Evolutionary conservation across 2,113 vertebrate species (phyloP).

Genomic region (Candoia aspera): DNA sequence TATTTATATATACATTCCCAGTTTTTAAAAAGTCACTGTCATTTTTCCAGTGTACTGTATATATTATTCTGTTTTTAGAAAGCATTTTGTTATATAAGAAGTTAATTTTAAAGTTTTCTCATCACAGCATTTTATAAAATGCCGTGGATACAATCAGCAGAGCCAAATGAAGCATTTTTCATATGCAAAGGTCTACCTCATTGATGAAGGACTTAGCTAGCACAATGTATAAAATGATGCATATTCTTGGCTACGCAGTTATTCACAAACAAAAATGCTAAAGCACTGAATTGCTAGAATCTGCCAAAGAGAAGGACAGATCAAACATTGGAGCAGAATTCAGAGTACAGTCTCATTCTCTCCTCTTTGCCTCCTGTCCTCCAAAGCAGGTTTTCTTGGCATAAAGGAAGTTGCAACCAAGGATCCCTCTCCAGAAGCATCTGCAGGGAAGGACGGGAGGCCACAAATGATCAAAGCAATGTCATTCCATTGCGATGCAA

Average conservation of each 20-base stretch:
- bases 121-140: not conserved
- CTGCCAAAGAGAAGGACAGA: not conserved
- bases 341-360: not conserved
- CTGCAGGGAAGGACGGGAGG: not conserved
- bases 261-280: not conserved
- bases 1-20: not conserved
- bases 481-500: not conserved
- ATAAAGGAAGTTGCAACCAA: not conserved
- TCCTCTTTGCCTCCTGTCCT: not conserved
- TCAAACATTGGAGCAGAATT: not conserved
- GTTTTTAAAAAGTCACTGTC: not conserved
- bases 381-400: not conserved
- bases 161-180: not conserved
- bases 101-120: not conserved
- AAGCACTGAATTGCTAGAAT: not conserved
- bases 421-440: not conserved
- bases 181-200: not conserved
- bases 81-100: constrained; percentile 2
- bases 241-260: not conserved
- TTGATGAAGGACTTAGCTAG: not conserved
- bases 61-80: constrained; percentile 8
- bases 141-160: not conserved
- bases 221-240: not conserved
- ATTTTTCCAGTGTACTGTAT: not conserved
- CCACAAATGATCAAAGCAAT: not conserved